These are phyloP conservation scores for Drosophila nannoptera DNA, from an alignment of 1,140 invertebrate genomes.

Conservation along the genomic window DNA sequence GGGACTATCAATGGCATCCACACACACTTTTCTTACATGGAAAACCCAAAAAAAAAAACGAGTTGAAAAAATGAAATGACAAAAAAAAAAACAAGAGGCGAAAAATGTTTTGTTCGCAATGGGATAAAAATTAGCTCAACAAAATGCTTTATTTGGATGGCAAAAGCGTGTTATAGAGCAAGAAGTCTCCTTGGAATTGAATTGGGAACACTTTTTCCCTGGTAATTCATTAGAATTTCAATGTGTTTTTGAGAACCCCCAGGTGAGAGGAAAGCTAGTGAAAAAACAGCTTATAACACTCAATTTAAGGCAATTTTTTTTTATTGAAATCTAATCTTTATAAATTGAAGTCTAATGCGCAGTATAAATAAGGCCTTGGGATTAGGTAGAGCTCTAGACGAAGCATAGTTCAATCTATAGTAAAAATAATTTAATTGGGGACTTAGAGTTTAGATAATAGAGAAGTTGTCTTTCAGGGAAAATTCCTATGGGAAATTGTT, in stretches of 20 bases:
- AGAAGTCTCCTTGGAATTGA: conserved; percentile 48
- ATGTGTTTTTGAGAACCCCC: conserved; percentile 40
- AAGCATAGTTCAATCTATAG: background rate
- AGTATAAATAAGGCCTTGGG: conserved; percentile 20
- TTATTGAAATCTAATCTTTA: conserved; percentile 20
- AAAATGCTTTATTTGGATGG: conserved; percentile 73
- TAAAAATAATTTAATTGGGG: too few relatives aligned
- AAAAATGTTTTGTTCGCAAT: conserved; percentile 68
- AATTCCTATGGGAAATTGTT: too few relatives aligned
- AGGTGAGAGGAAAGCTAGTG: conserved; percentile 20
- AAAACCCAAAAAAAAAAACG: conserved; percentile 31
- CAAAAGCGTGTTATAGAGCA: conserved; percentile 68
- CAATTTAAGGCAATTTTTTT: conserved; percentile 60
- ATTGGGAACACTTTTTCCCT: conserved; percentile 25
- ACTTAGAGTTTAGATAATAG: too few relatives aligned
- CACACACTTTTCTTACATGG: conserved; percentile 56
- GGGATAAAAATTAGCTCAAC: conserved; percentile 76
- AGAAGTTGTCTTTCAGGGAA: too few relatives aligned
- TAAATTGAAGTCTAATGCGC: conserved; percentile 64
- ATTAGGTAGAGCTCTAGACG: background rate
- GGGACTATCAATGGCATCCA: conserved; percentile 58
- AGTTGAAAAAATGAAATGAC: conserved; percentile 30
- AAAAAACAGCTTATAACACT: conserved; percentile 71
- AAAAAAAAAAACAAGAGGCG: conserved; percentile 42
- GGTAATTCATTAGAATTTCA: conserved; percentile 18